phyloP scores from a whole-genome alignment of 2,888 invertebrate genomes.

The Temnothorax unifasciatus region DNA sequence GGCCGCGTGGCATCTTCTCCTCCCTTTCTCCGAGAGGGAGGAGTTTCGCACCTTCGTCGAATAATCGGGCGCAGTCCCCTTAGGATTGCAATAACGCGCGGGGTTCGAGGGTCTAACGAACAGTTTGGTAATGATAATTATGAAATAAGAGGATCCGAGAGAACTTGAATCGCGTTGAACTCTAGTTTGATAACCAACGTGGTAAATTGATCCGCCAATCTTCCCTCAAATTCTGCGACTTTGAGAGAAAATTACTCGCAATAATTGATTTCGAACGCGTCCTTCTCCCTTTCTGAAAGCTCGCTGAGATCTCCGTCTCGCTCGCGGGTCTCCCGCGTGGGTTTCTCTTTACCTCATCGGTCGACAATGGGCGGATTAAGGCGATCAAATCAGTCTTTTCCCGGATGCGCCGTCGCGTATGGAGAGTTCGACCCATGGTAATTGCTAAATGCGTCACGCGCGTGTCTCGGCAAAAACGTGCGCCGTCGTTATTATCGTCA shows the following conservation, averaged over 20 bases:
- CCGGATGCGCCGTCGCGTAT: constrained; percentile 66
- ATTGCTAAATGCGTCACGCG: constrained; percentile 19
- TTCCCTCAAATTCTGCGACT: neutral
- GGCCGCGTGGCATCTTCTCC: neutral
- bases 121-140: neutral
- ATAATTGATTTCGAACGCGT: neutral
- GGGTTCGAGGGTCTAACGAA: neutral
- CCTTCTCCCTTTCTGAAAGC: neutral
- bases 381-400: constrained; percentile 68
- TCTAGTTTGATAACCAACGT: neutral
- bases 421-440: constrained; percentile 51
- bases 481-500: neutral
- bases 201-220: neutral
- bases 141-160: neutral
- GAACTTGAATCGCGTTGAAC: neutral
- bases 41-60: neutral
- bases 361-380: constrained; percentile 58
- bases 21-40: constrained; percentile 21
- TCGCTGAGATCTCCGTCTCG: neutral
- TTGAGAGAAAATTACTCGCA: neutral
- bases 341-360: constrained; percentile 34
- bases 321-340: constrained; percentile 8
- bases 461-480: constrained; percentile 4
- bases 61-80: neutral
- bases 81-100: neutral